A percentile compares a stretch with the other conserved stretches of the same genome.
phyloP scores from a whole-genome alignment of 1,140 invertebrate genomes.

The Plodia interpunctella region DNA sequence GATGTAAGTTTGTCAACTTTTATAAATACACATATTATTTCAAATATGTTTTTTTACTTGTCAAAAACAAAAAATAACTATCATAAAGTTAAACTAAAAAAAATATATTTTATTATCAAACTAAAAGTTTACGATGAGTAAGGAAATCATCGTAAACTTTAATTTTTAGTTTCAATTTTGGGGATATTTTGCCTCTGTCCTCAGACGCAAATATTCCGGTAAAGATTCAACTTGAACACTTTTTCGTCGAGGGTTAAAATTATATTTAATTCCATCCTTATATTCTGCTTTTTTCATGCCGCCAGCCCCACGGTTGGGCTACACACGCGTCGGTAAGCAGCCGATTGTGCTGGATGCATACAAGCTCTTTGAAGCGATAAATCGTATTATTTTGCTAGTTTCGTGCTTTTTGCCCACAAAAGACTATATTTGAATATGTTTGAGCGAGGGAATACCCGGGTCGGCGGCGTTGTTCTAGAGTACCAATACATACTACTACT shows the following conservation, averaged over 20 bases:
- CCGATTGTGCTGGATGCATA: slow-evolving; percentile 15
- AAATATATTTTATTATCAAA: too few relatives aligned
- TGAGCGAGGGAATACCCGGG: background rate
- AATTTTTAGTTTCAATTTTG: too few relatives aligned
- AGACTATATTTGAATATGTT: slow-evolving; percentile 7
- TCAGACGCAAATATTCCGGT: background rate
- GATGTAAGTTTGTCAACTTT: too few relatives aligned
- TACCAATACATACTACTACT: too few relatives aligned
- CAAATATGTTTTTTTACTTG: too few relatives aligned
- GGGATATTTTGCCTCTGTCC: too few relatives aligned
- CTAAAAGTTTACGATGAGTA: too few relatives aligned
- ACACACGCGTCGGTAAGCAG: slow-evolving; percentile 23
- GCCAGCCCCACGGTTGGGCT: slow-evolving; percentile 17
- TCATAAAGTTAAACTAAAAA: too few relatives aligned
- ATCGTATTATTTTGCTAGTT: slow-evolving; percentile 47
- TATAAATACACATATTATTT: too few relatives aligned
- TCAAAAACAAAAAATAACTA: too few relatives aligned
- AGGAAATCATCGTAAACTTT: too few relatives aligned
- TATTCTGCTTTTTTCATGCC: slow-evolving; percentile 12
- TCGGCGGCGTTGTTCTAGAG: background rate
- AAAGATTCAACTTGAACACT: background rate
- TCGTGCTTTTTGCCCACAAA: slow-evolving; percentile 11
- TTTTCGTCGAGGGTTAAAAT: too few relatives aligned
- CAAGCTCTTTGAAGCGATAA: slow-evolving; percentile 24
- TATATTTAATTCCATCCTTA: background rate